Base-by-base conservation (phyloP, 2,888 invertebrate species). In the Venustoraphidia nigricollis region DNA sequence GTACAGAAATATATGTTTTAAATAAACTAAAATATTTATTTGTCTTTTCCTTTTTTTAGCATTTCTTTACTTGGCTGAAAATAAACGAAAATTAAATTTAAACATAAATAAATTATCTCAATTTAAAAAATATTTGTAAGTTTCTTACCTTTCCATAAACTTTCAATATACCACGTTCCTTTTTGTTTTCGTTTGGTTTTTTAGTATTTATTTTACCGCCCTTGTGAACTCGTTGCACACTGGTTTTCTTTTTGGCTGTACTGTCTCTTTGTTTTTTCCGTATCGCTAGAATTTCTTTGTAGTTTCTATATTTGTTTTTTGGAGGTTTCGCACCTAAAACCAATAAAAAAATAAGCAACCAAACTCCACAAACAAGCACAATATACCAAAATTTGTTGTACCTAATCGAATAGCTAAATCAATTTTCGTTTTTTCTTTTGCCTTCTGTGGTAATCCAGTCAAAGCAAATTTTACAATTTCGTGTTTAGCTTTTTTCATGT, bases 401-500 rank as follows among this genome's bases (percentile, higher is more conserved):
- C 83, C 92, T 60, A 93, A 73, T 63, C 82, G 83, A 36, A 92
- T 75, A 1, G 87, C 81, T 11, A 85, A 66, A 5, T 81, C 79
- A 41, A 83, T 75, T 70, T 85, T 83, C n/a, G 87, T 87, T 62
- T 84, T 78, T 56, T 80, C 75, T 58, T 86, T 83, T 59, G 83
- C 79, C 9, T 72, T 69, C 3, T 77, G 69, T 49, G 79, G 73
- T 48, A 89, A 79, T 46, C 87, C 88, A 34, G 78, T 77, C 68
- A 87, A 83, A 36, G 88, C 90, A 64, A 91, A 87, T 60, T 84
- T 88, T 8, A 87, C 76, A 5, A 93, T 76, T 62, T 93, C 92
- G 64, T 83, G 81, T 46, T 86, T 75, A 1, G 84, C 81, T 58
- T 72, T 77, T 56, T 85, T 86, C 57, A 92, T 76, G 56, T 86